phyloP scores from a whole-genome alignment of 2,113 vertebrate genomes.

The Nannobrachium achirus region DNA sequence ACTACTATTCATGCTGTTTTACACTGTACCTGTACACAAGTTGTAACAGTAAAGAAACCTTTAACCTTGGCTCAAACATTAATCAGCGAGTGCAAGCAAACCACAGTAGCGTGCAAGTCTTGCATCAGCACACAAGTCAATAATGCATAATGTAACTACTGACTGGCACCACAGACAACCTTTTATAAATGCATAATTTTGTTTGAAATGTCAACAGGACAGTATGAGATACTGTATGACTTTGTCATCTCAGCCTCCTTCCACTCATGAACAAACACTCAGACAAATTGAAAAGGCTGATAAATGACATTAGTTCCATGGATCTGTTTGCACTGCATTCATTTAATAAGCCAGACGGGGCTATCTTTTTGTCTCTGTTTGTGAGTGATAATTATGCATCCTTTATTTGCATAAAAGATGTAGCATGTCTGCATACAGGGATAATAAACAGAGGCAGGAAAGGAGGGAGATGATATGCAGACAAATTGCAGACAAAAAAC shows the following conservation, averaged over 20 bases:
- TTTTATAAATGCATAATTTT: neutral
- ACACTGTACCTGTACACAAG: no score
- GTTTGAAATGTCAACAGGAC: constrained; percentile 25
- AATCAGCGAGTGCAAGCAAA: no score
- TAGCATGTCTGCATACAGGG: no score
- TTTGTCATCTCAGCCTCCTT: neutral
- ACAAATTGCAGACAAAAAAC: no score
- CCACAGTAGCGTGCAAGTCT: no score
- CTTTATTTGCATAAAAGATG: no score
- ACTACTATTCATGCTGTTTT: no score
- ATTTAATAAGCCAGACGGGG: neutral
- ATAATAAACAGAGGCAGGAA: no score
- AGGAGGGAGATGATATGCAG: no score
- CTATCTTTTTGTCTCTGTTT: neutral
- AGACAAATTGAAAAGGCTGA: neutral
- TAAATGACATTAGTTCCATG: neutral
- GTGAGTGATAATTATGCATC: no score
- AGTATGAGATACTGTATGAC: neutral
- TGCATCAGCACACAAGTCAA: neutral
- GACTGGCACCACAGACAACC: neutral
- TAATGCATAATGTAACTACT: neutral
- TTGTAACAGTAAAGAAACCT: no score
- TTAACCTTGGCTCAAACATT: no score
- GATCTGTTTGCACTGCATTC: neutral
- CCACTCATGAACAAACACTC: constrained; percentile 22